Percentiles rank a stretch among this genome's conserved stretches.
Conservation (phyloP, 2,888 invertebrate genomes). For the Sericinus montela region DNA sequence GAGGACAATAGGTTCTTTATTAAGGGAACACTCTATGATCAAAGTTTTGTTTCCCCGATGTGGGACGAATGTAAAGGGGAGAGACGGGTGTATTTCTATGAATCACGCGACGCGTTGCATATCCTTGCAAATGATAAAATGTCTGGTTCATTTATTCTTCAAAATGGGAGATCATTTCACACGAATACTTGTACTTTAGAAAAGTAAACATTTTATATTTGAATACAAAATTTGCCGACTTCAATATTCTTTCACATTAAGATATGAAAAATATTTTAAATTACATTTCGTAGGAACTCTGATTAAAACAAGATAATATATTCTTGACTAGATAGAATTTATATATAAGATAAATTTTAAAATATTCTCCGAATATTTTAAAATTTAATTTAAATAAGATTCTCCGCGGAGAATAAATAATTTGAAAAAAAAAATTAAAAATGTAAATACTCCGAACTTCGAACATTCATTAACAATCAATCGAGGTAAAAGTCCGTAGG, state of each 20-base stretch:
- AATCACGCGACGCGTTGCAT: conserved; percentile 6
- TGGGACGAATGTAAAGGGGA: conserved; percentile 21
- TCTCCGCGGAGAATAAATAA: neutral
- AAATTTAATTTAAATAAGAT: too few relatives aligned
- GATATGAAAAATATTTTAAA: neutral
- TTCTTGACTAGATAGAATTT: neutral
- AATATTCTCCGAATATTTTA: neutral
- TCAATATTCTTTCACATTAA: neutral
- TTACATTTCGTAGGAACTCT: neutral
- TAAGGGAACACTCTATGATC: conserved; percentile 47
- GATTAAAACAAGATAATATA: neutral
- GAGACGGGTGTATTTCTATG: neutral
- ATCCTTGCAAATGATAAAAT: conserved; percentile 5
- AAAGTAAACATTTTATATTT: neutral
- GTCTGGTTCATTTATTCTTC: neutral
- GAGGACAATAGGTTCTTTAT: conserved; percentile 69
- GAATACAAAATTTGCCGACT: neutral
- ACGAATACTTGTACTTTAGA: too few relatives aligned
- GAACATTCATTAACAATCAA: too few relatives aligned
- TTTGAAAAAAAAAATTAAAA: neutral
- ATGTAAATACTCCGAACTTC: too few relatives aligned
- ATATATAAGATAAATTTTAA: conserved; percentile 6
- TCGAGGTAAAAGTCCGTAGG: too few relatives aligned
- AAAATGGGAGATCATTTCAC: neutral
- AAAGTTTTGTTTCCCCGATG: conserved; percentile 33